These are phyloP conservation scores for Brachylomia viminalis DNA, from an alignment of 2,888 invertebrate genomes.

Conservation along the genomic window DNA sequence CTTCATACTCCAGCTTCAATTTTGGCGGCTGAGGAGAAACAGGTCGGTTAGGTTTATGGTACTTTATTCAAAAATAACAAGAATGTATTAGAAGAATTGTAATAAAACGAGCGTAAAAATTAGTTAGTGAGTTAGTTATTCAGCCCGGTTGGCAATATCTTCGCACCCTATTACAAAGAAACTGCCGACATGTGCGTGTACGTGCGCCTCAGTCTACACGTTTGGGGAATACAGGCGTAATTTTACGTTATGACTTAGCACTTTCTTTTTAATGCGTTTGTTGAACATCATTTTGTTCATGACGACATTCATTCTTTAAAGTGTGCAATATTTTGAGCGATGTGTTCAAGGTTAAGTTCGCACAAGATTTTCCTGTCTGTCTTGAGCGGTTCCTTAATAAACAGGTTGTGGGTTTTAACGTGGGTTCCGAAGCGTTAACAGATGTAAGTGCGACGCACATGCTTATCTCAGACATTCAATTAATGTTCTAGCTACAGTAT, in stretches of 20 bases:
- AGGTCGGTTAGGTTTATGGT: not conserved
- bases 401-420: not conserved
- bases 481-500: no score
- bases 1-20: conserved; percentile 75
- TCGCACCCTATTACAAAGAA: not conserved
- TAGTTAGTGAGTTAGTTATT: no score
- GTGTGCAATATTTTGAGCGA: not conserved
- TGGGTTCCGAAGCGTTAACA: not conserved
- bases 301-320: not conserved
- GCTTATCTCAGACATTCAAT: not conserved
- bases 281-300: no score
- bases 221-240: no score
- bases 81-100: no score
- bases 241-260: no score
- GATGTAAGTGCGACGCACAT: not conserved
- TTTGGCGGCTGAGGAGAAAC: conserved; percentile 57
- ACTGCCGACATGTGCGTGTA: no score
- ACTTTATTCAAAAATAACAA: no score
- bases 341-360: conserved; percentile 8
- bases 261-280: no score
- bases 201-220: no score
- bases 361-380: conserved; percentile 47
- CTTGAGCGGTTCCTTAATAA: conserved; percentile 15
- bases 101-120: not conserved
- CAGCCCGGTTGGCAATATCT: no score